Evolutionary conservation across 2,888 invertebrate species (phyloP), one percentile per base, ranked within the genome.

Genomic region (Cheilosia pagana): DNA sequence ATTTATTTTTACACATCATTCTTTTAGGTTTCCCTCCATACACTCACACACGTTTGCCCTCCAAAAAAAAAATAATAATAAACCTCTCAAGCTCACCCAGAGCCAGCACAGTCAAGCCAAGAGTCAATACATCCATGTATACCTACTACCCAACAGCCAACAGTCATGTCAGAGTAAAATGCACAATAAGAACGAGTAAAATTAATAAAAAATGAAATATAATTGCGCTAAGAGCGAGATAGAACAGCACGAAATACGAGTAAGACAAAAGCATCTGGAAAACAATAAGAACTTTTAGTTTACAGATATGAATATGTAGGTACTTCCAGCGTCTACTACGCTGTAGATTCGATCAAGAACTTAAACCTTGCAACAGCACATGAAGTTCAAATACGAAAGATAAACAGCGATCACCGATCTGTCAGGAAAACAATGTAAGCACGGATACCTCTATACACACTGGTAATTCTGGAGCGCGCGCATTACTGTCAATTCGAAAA

Each of bases 1-100:
- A 85, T 81, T 85, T 85, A 76, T 81, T 85, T 79, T 57, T 55
- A 85, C 81, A 71, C 76, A 62, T 85, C 71, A 76, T 81, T 85
- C 81, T 76, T 76, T 81, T 81, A 81, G 75, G 67, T 71, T 76
- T 71, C 68, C 75, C 28, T 45, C 43, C 19, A 48, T 48, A 10
- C 65, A 52, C 52, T 8, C 8, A 74, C 63, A 59, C 68, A 62
- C 35, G 52, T 31, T 63, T 65, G 74, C 72, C 83, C 79, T 78
- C 68, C 60, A 60, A 74, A 68, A 63, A 52, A 52, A 28, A 50
- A 48, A 52, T 60, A 63, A 70, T 43, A 63, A 23, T 55, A 35
- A 52, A 63, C 76, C 68, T 57, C 68, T 52, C 57, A 75, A 75
- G 55, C 63, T 77, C 82, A 59, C 52, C 63, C 65, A 71, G 43